These are phyloP conservation scores for Anoura caudifer DNA, from an alignment of 2,113 vertebrate genomes.

Conservation along the genomic window DNA sequence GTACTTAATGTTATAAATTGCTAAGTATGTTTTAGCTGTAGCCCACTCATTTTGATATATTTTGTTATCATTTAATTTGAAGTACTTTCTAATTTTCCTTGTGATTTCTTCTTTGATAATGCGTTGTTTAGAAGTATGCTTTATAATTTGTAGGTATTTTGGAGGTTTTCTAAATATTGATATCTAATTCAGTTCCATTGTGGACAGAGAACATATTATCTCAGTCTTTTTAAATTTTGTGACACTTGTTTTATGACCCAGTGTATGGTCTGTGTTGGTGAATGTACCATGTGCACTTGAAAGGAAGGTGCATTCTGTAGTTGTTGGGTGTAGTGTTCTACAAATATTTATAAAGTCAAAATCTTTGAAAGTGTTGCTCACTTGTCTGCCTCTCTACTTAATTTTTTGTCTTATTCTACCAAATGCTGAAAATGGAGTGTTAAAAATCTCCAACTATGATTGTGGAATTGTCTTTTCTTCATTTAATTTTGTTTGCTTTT, in stretches of 20 bases:
- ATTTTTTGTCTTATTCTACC: neutral
- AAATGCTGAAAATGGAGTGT: neutral
- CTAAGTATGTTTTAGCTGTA: neutral
- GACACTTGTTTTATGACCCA: neutral
- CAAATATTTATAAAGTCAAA: neutral
- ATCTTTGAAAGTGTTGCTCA: neutral
- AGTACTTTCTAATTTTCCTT: neutral
- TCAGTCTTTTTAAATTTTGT: neutral
- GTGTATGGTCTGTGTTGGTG: neutral
- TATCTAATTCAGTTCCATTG: neutral
- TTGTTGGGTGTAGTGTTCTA: neutral
- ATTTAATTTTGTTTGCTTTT: neutral
- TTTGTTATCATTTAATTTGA: neutral
- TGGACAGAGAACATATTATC: neutral
- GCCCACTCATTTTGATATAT: neutral
- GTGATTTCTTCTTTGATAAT: neutral
- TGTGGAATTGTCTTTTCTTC: neutral
- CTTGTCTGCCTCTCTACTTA: neutral
- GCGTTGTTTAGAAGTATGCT: neutral
- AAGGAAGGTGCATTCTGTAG: neutral
- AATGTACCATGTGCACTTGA: neutral
- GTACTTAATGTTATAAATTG: neutral
- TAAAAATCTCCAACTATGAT: neutral
- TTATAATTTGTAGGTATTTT: neutral
- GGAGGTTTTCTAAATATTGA: neutral